These are phyloP conservation scores for Mungos mungo DNA, from an alignment of 2,113 vertebrate genomes.

Conservation along the genomic window DNA sequence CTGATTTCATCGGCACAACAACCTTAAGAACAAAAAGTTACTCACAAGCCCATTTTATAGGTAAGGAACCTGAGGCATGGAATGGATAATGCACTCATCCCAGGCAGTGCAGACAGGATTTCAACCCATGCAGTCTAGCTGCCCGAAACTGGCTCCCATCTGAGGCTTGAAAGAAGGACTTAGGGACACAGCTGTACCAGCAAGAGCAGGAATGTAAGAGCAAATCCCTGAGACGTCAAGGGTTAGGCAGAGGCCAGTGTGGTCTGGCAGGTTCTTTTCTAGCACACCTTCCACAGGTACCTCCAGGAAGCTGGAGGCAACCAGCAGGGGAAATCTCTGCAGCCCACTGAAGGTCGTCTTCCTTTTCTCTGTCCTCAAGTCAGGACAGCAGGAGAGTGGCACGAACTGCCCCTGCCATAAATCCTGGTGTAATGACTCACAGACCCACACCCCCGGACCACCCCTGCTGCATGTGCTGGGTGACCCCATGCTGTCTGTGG, in stretches of 20 bases:
- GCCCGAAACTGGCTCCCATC: neutral
- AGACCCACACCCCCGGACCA: fast-evolving
- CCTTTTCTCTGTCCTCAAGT: neutral
- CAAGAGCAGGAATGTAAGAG: neutral
- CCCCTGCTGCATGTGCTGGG: neutral
- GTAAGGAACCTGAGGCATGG: neutral
- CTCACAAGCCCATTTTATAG: neutral
- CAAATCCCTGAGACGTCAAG: fast-evolving
- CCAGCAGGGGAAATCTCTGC: neutral
- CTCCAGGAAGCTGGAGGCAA: fast-evolving
- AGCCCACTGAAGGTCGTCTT: neutral
- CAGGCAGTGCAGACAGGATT: neutral
- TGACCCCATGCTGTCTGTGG: neutral
- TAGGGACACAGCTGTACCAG: neutral
- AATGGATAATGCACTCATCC: neutral
- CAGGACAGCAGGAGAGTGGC: neutral
- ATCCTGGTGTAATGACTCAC: neutral
- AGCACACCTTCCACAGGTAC: fast-evolving
- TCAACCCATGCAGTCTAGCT: neutral
- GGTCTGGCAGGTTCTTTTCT: neutral
- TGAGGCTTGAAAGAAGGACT: neutral
- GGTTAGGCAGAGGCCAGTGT: neutral
- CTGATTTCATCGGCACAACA: neutral
- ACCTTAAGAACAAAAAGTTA: neutral
- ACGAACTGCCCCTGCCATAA: neutral